phyloP scores from a whole-genome alignment of 2,888 invertebrate genomes.

The Spisula solida region DNA sequence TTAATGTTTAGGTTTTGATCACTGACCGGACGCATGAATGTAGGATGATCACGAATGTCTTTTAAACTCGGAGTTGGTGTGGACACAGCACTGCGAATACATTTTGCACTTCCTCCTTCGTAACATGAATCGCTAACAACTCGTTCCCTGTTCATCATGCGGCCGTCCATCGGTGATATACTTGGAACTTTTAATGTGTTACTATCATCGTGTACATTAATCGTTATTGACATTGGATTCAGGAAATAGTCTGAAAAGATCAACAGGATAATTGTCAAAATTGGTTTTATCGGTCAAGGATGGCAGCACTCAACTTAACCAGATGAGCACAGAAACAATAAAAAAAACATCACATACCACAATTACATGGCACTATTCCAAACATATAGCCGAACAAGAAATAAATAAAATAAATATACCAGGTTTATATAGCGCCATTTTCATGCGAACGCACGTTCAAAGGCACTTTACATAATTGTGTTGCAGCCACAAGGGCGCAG shows the following conservation, averaged over 20 bases:
- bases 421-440: too few relatives aligned
- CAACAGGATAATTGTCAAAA: neutral
- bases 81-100: slow-evolving; percentile 40
- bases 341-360: too few relatives aligned
- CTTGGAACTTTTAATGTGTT: slow-evolving; percentile 64
- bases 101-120: slow-evolving; percentile 14
- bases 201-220: slow-evolving; percentile 61
- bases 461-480: too few relatives aligned
- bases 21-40: slow-evolving; percentile 64
- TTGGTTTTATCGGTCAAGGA: too few relatives aligned
- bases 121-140: slow-evolving; percentile 41
- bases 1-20: slow-evolving; percentile 64
- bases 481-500: too few relatives aligned
- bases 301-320: too few relatives aligned
- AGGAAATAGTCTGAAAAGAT: slow-evolving; percentile 58
- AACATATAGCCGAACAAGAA: too few relatives aligned
- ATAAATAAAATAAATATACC: too few relatives aligned
- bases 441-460: too few relatives aligned
- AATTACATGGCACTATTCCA: too few relatives aligned
- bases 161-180: slow-evolving; percentile 59
- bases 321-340: too few relatives aligned
- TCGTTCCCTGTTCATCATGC: slow-evolving; percentile 39
- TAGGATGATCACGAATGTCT: slow-evolving; percentile 19
- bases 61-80: slow-evolving; percentile 51
- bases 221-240: slow-evolving; percentile 62